Conservation (phyloP, 2,113 vertebrate genomes). For the Saguinus midas region DNA sequence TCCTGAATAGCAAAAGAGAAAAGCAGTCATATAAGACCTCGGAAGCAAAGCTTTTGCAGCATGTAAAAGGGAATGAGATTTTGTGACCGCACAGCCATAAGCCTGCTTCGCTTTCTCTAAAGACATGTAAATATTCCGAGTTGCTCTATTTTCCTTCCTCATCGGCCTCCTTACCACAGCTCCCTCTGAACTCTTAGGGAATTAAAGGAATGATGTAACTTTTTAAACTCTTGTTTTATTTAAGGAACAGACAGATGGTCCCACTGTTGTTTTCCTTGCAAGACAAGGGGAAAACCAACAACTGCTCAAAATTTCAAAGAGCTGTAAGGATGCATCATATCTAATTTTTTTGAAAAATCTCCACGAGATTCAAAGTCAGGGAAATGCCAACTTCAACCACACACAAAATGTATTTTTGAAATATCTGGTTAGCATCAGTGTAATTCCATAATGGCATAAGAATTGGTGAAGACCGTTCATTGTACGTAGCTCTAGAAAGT, state of each 20-base stretch:
- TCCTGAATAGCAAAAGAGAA: constrained; percentile 85
- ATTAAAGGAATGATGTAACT: constrained; percentile 47
- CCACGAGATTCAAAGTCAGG: constrained; percentile 52
- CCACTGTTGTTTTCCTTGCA: constrained; percentile 73
- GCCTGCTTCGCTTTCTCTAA: constrained; percentile 46
- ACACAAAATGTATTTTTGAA: constrained; percentile 38
- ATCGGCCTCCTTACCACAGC: not conserved
- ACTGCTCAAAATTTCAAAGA: constrained; percentile 75
- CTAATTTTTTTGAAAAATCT: constrained; percentile 73
- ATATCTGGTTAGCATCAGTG: not conserved
- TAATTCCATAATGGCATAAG: not conserved
- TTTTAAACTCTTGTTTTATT: constrained; percentile 71
- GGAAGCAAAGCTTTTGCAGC: not conserved
- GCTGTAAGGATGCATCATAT: constrained; percentile 75
- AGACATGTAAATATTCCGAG: constrained; percentile 36
- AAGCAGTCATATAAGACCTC: constrained; percentile 6
- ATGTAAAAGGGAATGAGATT: constrained; percentile 10
- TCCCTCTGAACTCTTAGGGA: not conserved
- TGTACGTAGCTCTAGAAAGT: not conserved
- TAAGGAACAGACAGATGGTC: constrained; percentile 80
- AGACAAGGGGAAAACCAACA: constrained; percentile 75
- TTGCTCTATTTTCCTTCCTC: not conserved
- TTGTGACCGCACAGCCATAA: not conserved
- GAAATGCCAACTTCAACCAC: constrained; percentile 32
- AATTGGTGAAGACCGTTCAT: not conserved